Base-by-base conservation (phyloP, 2,113 vertebrate species). In the Eubucco bourcierii region DNA sequence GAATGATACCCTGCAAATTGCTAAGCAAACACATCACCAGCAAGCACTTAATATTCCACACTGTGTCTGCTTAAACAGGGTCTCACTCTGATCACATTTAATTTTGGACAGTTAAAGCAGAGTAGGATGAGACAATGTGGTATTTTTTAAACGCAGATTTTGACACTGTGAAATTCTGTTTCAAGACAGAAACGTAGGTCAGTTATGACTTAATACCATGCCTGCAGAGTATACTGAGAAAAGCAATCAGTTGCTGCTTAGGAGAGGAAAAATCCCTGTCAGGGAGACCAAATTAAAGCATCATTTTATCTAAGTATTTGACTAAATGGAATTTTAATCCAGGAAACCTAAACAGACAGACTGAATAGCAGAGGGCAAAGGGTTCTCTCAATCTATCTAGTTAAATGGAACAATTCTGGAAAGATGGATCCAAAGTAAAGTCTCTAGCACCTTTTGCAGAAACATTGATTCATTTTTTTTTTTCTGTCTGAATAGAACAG, bases 1-100 rank as follows among this genome's bases (percentile, higher is more conserved):
- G 56, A 93, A 94, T 74, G 91, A 91, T 84, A 93, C 91, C 70
- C 92, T 92, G 79, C 44, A 88, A 94, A 96, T 87, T 89, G 68
- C 91, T 85, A 93, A 90, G 93, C 91, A 94, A 94, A 88, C 67
- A 94, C 47, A 89, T 76, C 31, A 90, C 41, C 87, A 73, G 87
- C 50, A 64, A 84, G 72, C 46, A 74, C 64, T 71, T 76, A 75
- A 50, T 56, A 59, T 92, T 90, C 68, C 41, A 80, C 1, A 0
- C 70, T 37, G 10, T 66, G 27, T 63, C 82, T 95, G 10, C 85
- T 85, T 41, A 55, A 74, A 87, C 5, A 75, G 27, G 21, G 77
- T 61, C 73, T 21, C 71, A 41, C 34, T 75, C 61, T 25, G 66
- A 81, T 77, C 79, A 28, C 52, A 66, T 72, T 84, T 63, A 50